Evolutionary conservation across 35 echinoderm and acorn worm species (phyloP), one percentile per base, ranked within the genome.

Genomic region (Hemicentrotus pulcherrimus): DNA sequence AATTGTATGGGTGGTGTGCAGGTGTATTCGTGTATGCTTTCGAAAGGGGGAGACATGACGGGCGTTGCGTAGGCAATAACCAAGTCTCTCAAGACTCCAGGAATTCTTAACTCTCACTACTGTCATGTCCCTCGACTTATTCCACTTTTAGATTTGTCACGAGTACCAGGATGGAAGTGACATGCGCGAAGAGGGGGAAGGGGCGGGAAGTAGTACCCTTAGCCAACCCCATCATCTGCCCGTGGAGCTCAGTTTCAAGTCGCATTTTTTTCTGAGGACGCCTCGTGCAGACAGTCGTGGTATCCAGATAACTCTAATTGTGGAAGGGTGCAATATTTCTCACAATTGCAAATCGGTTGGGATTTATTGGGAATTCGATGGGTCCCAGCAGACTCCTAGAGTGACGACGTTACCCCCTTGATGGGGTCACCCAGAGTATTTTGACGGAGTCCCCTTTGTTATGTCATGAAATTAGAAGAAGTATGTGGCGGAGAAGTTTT

Each of bases 271-370:
- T 78, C 65, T 78, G 19, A 78, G 65, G 65, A 78, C 65, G 65
- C 65, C 65, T 78, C 65, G 65, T 78, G 28, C 65, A 78, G 28
- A n/a, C 65, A 78, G 65, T n/a, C 65, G 24, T 22, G 65, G 65
- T 28, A 78, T 78, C 65, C 65, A 78, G 18, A 78, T 78, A 78
- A 24, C 48, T 93, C 91, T 93, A 93, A 93, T 93, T 93, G 91
- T 47, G 13, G 32, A 47, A 58, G 91, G 48, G 91, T 93, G 91
- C 91, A 93, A 93, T 14, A 93, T 93, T 93, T 93, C 91, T 93
- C 91, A 93, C 91, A 47, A 93, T 45, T 33, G n/a, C 16, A 78
- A 90, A 90, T 90, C 88, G 88, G 46, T 45, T 90, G 88, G 88
- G 88, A 90, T 45, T 90, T 78, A 78, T 78, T 90, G 46, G 46